Evolutionary conservation across 2,797 vertebrate species (phyloP).

Genomic region (Halcyon leucocephala): DNA sequence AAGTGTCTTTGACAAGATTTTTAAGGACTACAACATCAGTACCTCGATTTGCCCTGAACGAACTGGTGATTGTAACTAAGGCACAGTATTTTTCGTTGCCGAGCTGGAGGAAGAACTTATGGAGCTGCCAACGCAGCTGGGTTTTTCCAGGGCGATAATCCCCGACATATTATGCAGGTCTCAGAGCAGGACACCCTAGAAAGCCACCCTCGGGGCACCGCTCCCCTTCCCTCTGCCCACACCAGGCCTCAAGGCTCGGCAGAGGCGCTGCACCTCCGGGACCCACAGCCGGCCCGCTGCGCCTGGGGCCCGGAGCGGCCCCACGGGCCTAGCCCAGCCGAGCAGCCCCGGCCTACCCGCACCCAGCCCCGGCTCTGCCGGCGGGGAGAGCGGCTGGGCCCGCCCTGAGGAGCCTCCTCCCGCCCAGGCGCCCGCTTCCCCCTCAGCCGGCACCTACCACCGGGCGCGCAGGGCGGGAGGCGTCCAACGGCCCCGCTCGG

Average conservation of each 20-base stretch:
- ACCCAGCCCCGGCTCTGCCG: not conserved
- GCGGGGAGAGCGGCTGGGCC: not conserved
- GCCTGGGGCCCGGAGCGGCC: not conserved
- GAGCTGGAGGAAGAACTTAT: not conserved
- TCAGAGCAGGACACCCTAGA: not conserved
- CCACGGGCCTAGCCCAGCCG: not conserved
- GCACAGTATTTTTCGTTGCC: rapidly evolving
- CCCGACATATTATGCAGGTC: rapidly evolving
- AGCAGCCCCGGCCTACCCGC: not conserved
- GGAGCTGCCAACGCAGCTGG: not conserved
- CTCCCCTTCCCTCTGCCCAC: not conserved
- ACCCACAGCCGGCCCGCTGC: not conserved
- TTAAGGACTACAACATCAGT: not conserved
- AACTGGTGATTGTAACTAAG: rapidly evolving
- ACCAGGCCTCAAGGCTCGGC: not conserved
- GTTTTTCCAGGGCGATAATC: rapidly evolving
- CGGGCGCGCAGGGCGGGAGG: rapidly evolving
- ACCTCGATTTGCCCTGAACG: too few relatives aligned
- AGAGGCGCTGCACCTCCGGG: too few relatives aligned
- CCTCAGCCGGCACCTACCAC: not conserved
- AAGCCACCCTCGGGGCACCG: rapidly evolving
- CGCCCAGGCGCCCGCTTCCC: not conserved
- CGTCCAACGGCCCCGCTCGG: not conserved
- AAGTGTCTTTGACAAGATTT: too few relatives aligned
- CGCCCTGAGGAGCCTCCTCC: not conserved